Evolutionary conservation across 2,797 vertebrate species (phyloP).

Genomic region (Danio tinwini): DNA sequence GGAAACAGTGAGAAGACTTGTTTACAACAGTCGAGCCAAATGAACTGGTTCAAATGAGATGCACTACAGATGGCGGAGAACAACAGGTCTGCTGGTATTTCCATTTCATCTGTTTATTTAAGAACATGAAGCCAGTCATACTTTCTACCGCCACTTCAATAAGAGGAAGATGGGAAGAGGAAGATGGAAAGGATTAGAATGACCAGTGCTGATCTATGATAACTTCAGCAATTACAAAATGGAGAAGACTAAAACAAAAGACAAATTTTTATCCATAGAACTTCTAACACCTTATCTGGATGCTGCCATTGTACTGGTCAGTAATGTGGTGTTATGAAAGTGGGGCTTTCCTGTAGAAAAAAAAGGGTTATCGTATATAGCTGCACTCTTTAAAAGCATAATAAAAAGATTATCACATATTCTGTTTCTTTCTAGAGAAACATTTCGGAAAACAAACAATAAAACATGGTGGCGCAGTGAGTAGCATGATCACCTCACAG

Average conservation of each 20-base stretch:
- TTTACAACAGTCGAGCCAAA: not conserved
- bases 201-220: not conserved
- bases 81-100: not conserved
- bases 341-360: constrained; percentile 8
- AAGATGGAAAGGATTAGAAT: no score
- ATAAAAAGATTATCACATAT: not conserved
- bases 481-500: no score
- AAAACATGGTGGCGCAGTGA: no score
- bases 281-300: not conserved
- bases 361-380: not conserved
- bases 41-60: not conserved
- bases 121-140: not conserved
- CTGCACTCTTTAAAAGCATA: constrained; percentile 12
- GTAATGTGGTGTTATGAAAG: not conserved
- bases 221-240: not conserved
- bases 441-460: constrained; percentile 9
- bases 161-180: not conserved
- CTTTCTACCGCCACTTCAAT: not conserved
- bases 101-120: not conserved
- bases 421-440: constrained; percentile 23
- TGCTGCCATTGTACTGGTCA: constrained; percentile 17
- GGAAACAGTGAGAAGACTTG: not conserved
- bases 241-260: not conserved
- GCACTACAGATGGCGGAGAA: not conserved
- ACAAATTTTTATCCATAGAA: not conserved